Base-by-base conservation (phyloP, 30 jellyfish, hydroid and myxozoan species). In the Hydractinia symbiolongicarpus region DNA sequence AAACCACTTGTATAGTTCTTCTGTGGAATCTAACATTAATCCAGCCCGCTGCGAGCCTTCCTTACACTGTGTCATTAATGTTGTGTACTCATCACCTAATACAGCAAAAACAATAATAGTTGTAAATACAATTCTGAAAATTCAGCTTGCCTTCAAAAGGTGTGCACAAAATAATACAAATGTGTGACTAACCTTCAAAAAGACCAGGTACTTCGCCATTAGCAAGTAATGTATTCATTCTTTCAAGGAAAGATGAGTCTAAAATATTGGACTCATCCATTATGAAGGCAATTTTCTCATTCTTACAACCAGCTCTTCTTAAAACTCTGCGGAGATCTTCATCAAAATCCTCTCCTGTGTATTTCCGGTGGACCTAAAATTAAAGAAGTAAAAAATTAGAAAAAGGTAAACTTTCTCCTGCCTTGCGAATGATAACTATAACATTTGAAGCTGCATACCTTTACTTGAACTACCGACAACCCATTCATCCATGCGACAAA, bases 401-500 rank as follows among this genome's bases (percentile, higher is more conserved):
- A 13, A 13, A 13, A 60, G 1, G 16, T 13, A 60, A 60, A 14
- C 70, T 16, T 3, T 13, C 15, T n/a, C n/a, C n/a, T n/a, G n/a
- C n/a, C n/a, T n/a, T 13, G 15, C 70, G 17, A 16, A 14, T 14
- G 16, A 30, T 2, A 30, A 30, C 2, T 30, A 30, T 30, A 30
- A 30, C 44, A 30, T 30, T 30, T 30, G 2, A 30, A 30, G 44
- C 44, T 30, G 44, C 44, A 30, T 77, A 92, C 99, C 95, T 93
- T 93, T 87, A 93, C 99, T 84, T 93, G 99, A 0, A 93, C 96
- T 13, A 93, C 99, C 2, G 99, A 93, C 52, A 93, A 73, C 7
- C 99, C 99, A 77, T 93, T 93, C 99, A 93, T 93, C 99, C 99
- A 93, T 14, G 99, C 99, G n/a, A 93, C 99, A 67, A 93, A 93